Base-by-base conservation (phyloP, 2,888 invertebrate genomes). In the Drosophila neonasuta region DNA sequence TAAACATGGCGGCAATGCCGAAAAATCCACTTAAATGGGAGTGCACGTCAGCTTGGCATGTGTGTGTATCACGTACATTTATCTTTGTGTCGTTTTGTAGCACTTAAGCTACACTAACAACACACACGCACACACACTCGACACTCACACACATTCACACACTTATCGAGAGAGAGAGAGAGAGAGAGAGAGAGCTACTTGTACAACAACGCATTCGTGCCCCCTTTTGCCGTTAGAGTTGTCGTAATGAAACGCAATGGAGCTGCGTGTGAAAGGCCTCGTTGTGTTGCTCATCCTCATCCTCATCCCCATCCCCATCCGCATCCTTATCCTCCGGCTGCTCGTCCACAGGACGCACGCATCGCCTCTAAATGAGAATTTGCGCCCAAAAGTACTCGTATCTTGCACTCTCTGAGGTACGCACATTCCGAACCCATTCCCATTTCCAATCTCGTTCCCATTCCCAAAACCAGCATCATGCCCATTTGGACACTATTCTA, bases 11-110 rank as follows among this genome's bases (percentile, higher is more conserved):
- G 52, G 62, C 66, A 64, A 50, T 67, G 71, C 73, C 73, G 45
- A 83, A 77, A 77, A 77, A 86, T 77, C 73, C 86, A 77, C 86
- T 82, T 77, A 86, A 66, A 75, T 62, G 68, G 65, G 68, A 83
- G 80, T 81, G 83, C 83, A 80, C 83, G 74, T 76, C 71, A 67
- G 73, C 42, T 63, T 41, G 61, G 34, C 52, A 29, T 59, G 41
- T 24, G 32, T 60, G 58, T 60, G 42, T 81, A 79, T 80, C 86
- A 83, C 86, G 86, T 86, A 83, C 84, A 77, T 80, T 86, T 86
- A 84, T 86, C 82, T 83, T 77, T 80, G 86, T 86, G 81, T 86
- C 81, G 75, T 78, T 82, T 80, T 78, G 81, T 70, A 81, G 87
- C 86, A 87, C 87, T 87, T 87, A 85, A 82, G 78, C 70, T 51